Conservation (phyloP, 2,888 invertebrate genomes). For the Hofmannophila pseudospretella region DNA sequence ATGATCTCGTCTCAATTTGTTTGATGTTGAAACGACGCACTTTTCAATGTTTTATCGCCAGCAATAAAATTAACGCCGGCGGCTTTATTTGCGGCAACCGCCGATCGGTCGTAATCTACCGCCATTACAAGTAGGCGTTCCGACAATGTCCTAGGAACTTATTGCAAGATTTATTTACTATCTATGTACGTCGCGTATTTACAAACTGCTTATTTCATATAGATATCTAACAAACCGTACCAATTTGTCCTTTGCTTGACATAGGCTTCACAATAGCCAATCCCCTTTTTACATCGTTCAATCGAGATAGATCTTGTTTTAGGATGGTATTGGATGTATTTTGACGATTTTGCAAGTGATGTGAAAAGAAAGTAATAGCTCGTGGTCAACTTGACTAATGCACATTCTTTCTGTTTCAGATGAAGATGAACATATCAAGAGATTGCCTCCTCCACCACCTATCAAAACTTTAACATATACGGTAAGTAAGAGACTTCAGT, state of each 20-base stretch:
- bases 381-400: too few relatives aligned
- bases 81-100: conserved; percentile 8
- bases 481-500: too few relatives aligned
- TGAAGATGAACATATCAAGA: conserved; percentile 81
- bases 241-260: too few relatives aligned
- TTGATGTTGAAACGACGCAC: conserved; percentile 1
- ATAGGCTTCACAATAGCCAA: too few relatives aligned
- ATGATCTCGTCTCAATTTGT: conserved; percentile 5
- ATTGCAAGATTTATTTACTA: not conserved
- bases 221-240: too few relatives aligned
- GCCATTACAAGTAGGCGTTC: conserved; percentile 7
- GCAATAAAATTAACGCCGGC: conserved; percentile 9
- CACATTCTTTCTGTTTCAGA: conserved; percentile 68
- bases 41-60: conserved; percentile 7
- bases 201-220: too few relatives aligned
- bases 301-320: too few relatives aligned
- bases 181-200: too few relatives aligned
- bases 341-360: too few relatives aligned
- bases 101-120: conserved; percentile 5
- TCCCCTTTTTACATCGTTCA: too few relatives aligned
- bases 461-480: conserved; percentile 88
- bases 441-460: conserved; percentile 81
- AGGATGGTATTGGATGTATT: too few relatives aligned
- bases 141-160: not conserved
- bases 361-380: too few relatives aligned